These are phyloP conservation scores for Monarcha castaneiventris DNA, from an alignment of 2,113 vertebrate species.

Conservation along the genomic window DNA sequence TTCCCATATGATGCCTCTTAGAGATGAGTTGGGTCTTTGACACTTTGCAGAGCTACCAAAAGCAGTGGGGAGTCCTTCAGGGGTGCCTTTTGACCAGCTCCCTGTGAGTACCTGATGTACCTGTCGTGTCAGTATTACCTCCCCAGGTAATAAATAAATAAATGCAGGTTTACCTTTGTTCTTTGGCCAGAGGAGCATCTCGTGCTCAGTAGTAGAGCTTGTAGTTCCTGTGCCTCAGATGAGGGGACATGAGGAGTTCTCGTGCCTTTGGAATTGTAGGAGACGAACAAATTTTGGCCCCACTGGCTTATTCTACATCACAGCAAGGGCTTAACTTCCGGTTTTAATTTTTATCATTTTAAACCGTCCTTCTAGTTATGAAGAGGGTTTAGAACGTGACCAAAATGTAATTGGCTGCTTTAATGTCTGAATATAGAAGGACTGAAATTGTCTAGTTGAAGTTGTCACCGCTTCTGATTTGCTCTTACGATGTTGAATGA, in stretches of 20 bases:
- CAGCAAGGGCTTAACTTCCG: neutral
- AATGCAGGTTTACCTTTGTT: neutral
- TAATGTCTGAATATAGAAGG: neutral
- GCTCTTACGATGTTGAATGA: neutral
- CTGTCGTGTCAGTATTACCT: neutral
- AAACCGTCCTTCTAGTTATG: neutral
- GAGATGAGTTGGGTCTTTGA: neutral
- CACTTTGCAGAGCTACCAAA: neutral
- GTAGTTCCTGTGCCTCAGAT: neutral
- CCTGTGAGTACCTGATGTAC: neutral
- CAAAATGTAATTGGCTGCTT: neutral
- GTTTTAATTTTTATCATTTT: neutral
- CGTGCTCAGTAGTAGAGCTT: neutral
- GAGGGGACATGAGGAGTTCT: neutral
- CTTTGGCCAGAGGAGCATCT: neutral
- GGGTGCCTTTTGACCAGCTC: neutral
- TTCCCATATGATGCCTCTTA: neutral
- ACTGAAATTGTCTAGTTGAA: neutral
- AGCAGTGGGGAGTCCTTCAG: neutral
- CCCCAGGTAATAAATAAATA: neutral
- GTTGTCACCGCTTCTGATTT: neutral
- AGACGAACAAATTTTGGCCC: neutral
- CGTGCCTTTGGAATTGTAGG: accelerated
- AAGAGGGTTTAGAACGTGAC: neutral
- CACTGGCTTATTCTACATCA: neutral